A percentile compares a stretch with the other conserved stretches of the same genome.
Evolutionary conservation across 2,797 vertebrate species (phyloP).

Genomic region (Sparidentex hasta): DNA sequence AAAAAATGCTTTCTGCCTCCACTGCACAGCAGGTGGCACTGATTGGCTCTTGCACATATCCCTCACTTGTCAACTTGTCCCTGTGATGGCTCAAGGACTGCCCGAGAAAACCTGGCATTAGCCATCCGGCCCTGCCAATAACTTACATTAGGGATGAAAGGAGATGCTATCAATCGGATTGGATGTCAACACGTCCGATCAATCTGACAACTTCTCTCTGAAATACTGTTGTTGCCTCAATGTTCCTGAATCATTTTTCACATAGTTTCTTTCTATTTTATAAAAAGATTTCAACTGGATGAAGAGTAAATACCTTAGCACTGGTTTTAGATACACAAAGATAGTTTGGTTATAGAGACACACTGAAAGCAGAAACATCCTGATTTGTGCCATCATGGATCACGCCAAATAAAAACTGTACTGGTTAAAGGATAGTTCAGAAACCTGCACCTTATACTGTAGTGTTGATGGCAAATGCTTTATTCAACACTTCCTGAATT

Average conservation of each 20-base stretch:
- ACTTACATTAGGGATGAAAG: slow-evolving; percentile 33
- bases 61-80: slow-evolving; percentile 67
- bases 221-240: neutral
- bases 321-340: neutral
- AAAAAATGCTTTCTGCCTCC: slow-evolving; percentile 63
- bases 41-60: slow-evolving; percentile 69
- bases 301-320: neutral
- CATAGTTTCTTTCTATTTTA: neutral
- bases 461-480: neutral
- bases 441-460: no score
- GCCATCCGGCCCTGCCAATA: slow-evolving; percentile 59
- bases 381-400: neutral
- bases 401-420: neutral
- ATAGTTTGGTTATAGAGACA: neutral
- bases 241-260: neutral
- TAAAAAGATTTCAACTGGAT: neutral
- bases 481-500: neutral
- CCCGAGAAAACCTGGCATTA: slow-evolving; percentile 63
- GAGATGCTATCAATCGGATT: slow-evolving; percentile 40
- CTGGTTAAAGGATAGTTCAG: neutral
- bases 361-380: neutral
- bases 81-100: slow-evolving; percentile 71
- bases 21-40: slow-evolving; percentile 74
- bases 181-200: slow-evolving; percentile 36
- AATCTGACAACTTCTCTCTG: slow-evolving; percentile 23